Conservation (phyloP, 1,140 invertebrate genomes). For the Gyrodactylus salaris region DNA sequence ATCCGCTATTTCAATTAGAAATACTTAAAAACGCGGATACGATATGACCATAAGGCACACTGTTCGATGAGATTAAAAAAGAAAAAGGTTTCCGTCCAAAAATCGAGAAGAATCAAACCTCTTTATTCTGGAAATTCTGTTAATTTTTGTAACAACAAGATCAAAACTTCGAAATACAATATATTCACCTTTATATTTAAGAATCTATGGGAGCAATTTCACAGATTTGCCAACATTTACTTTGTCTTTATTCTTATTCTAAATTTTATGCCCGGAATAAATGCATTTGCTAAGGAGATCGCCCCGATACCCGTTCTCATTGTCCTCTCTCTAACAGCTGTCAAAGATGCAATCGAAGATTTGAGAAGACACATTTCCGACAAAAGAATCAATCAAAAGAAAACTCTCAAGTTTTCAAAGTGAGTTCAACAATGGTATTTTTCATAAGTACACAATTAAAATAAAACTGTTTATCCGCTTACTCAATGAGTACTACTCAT, state of each 20-base stretch:
- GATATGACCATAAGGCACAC: too few species aligned
- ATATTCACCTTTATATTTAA: conserved; percentile 66
- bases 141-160: background rate
- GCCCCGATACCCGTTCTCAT: conserved; percentile 41
- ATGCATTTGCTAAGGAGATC: conserved; percentile 18
- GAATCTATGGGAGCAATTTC: conserved; percentile 86
- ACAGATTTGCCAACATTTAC: conserved; percentile 79
- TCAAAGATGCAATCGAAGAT: conserved; percentile 88
- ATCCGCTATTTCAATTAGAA: too few species aligned
- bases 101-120: background rate
- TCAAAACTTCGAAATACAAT: conserved; percentile 63
- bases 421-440: too few species aligned
- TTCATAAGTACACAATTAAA: too few species aligned
- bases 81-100: background rate
- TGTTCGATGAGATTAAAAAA: too few species aligned
- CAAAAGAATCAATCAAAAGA: conserved; percentile 15
- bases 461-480: too few species aligned
- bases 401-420: conserved; percentile 18
- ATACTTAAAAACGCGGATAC: too few species aligned
- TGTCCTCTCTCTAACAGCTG: conserved; percentile 62
- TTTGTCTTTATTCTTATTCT: conserved; percentile 79
- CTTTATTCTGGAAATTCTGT: background rate
- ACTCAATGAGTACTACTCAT: conserved; percentile 44
- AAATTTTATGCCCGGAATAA: conserved; percentile 16
- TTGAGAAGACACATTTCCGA: conserved; percentile 17